These are phyloP conservation scores for Ariopsis seemanni DNA, from an alignment of 2,113 vertebrate species.

Conservation along the genomic window DNA sequence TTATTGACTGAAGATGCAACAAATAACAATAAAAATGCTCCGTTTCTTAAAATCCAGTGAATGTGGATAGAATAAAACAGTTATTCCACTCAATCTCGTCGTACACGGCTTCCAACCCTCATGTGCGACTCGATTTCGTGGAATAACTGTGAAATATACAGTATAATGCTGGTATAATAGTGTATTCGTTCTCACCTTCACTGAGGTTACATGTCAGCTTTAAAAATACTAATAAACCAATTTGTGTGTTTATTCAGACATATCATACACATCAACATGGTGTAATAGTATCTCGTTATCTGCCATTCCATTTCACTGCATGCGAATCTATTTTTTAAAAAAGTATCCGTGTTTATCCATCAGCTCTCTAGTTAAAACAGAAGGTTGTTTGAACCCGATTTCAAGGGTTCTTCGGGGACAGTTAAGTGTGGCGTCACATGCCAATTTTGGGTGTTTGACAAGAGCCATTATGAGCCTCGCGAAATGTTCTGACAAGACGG, in stretches of 20 bases:
- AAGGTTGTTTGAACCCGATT: constrained; percentile 1
- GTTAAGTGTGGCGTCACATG: constrained; percentile 52
- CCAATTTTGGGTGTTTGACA: constrained; percentile 58
- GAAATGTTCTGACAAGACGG: constrained; percentile 60
- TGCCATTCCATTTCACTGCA: not conserved
- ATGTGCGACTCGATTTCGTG: no score
- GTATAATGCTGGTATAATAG: not conserved
- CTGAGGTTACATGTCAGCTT: not conserved
- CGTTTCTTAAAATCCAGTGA: no score
- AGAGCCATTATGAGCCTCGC: constrained; percentile 60
- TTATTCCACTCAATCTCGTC: no score
- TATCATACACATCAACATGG: not conserved
- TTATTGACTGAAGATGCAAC: no score
- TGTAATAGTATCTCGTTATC: not conserved
- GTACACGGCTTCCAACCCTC: no score
- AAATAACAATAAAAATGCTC: no score
- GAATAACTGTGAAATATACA: no score
- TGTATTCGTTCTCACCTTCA: not conserved
- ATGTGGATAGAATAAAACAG: no score
- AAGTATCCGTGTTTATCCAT: not conserved
- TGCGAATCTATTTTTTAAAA: not conserved
- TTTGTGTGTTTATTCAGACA: not conserved
- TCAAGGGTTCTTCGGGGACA: constrained; percentile 22
- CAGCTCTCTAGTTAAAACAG: not conserved
- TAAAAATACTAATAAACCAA: not conserved